These are phyloP conservation scores for Scotopteryx bipunctaria DNA, from an alignment of 2,888 invertebrate genomes.

Conservation along the genomic window DNA sequence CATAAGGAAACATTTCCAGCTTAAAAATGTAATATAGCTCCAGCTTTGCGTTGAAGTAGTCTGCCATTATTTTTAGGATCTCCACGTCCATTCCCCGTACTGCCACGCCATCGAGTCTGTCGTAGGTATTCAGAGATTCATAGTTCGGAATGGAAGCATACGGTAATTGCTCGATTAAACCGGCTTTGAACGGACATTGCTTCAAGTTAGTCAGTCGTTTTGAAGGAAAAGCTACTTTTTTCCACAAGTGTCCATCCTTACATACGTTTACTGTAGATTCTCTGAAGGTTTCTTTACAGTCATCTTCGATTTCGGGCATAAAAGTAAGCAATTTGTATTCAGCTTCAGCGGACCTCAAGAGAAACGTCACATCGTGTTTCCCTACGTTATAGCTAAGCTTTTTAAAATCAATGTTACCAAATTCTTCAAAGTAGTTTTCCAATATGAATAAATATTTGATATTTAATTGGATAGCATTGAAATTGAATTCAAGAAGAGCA, in stretches of 20 bases:
- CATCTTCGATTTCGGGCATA: slow-evolving; percentile 49
- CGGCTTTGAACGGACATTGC: slow-evolving; percentile 58
- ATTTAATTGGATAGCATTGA: slow-evolving; percentile 29
- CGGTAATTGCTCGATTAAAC: slow-evolving; percentile 56
- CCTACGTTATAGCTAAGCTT: slow-evolving; percentile 38
- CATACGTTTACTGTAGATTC: slow-evolving; percentile 45
- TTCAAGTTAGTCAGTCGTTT: slow-evolving; percentile 54
- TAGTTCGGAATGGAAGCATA: slow-evolving; percentile 50
- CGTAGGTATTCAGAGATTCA: slow-evolving; percentile 45
- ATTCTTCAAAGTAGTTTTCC: slow-evolving; percentile 26
- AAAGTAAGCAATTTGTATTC: slow-evolving; percentile 43
- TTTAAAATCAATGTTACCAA: slow-evolving; percentile 35
- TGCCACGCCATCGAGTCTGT: slow-evolving; percentile 40
- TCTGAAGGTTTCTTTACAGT: slow-evolving; percentile 44
- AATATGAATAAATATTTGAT: slow-evolving; percentile 50
- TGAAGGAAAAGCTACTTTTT: slow-evolving; percentile 44
- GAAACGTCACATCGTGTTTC: slow-evolving; percentile 49
- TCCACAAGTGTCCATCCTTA: slow-evolving; percentile 41
- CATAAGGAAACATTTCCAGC: slow-evolving; percentile 46
- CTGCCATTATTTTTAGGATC: slow-evolving; percentile 59
- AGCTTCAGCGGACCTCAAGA: slow-evolving; percentile 36
- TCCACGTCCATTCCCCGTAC: slow-evolving; percentile 58
- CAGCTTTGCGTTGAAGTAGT: slow-evolving; percentile 58
- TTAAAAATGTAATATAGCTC: slow-evolving; percentile 50
- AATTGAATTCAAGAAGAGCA: slow-evolving; percentile 33